These are phyloP conservation scores for Montipora capitata DNA, from an alignment of 92 coral and sea anemone genomes.

Conservation along the genomic window DNA sequence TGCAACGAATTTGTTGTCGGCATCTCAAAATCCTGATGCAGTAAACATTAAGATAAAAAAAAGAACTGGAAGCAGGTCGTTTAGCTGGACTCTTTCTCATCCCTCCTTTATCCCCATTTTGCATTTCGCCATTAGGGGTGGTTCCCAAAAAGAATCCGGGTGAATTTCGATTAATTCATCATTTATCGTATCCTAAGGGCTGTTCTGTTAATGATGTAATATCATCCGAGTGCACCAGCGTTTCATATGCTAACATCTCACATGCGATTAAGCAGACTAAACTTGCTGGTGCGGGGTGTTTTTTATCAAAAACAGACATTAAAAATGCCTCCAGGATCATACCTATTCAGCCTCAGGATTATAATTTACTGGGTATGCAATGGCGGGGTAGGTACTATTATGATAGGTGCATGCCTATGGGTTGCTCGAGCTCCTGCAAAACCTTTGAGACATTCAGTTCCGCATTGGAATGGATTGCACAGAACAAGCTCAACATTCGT, in stretches of 20 bases:
- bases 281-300: constrained; percentile 39
- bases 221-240: constrained; percentile 50
- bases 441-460: constrained; percentile 79
- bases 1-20: constrained; percentile 39
- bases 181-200: constrained; percentile 70
- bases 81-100: constrained; percentile 60
- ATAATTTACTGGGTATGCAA: constrained; percentile 56
- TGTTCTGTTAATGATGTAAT: constrained; percentile 80
- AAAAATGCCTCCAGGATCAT: constrained; percentile 54
- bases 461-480: constrained; percentile 75
- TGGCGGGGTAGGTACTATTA: constrained; percentile 41
- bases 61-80: constrained; percentile 40
- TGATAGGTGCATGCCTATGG: no score
- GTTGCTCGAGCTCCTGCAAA: no score
- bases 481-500: constrained; percentile 46
- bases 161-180: constrained; percentile 74
- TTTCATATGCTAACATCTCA: constrained; percentile 50
- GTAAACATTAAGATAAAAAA: constrained; percentile 18
- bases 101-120: constrained; percentile 52
- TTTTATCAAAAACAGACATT: constrained; percentile 69
- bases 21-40: constrained; percentile 24
- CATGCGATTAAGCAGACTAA: constrained; percentile 65
- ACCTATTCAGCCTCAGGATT: constrained; percentile 19
- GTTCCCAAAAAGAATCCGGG: constrained; percentile 76
- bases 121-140: constrained; percentile 71